Base-by-base conservation (phyloP, 2,888 invertebrate genomes). In the Leptopilina syphax region DNA sequence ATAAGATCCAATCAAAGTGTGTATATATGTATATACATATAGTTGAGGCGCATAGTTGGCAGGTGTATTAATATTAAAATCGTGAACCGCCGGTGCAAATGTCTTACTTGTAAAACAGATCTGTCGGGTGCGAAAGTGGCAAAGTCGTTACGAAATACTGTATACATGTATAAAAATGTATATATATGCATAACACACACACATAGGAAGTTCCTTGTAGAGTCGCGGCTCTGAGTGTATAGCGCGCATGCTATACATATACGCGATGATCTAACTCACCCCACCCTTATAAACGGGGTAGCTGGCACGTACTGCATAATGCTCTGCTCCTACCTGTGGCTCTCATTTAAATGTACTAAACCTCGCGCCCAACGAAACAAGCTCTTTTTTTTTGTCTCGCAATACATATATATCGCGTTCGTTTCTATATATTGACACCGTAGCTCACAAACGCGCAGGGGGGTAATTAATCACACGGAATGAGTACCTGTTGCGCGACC, bases 301-400 rank as follows among this genome's bases (percentile, higher is more conserved):
- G 86, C 85, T 87, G 87, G 88, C 88, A 90, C 89, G 89, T 89
- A 88, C 88, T 85, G 89, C 87, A 89, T 89, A 90, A 89, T 89
- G 86, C 86, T 87, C 86, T 18, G 18, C 18, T 87, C 89, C 90
- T 90, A 90, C 90, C 90, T 90, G 89, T 91, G 88, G 90, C 90
- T 91, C 88, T 89, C 87, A 90, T 91, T 91, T 89, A 88, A 90
- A 90, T 91, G 89, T 88, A 90, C 87, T 86, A 89, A 89, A 90
- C 87, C 86, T 87, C 85, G 77, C 63, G 79, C 66, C 70, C 81
- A 76, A 81, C 83, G 81, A 85, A 84, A 82, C 83, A 81, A 82
- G 79, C 83, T 86, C 85, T 84, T 85, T 68, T 27, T 27, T 73
- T 87, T 84, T 50, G 50, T 50, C 50, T 50, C 50, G 2, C 50